Evolutionary conservation across 2,797 vertebrate genomes (phyloP).

Genomic region (Phrynocephalus guinanensis): DNA sequence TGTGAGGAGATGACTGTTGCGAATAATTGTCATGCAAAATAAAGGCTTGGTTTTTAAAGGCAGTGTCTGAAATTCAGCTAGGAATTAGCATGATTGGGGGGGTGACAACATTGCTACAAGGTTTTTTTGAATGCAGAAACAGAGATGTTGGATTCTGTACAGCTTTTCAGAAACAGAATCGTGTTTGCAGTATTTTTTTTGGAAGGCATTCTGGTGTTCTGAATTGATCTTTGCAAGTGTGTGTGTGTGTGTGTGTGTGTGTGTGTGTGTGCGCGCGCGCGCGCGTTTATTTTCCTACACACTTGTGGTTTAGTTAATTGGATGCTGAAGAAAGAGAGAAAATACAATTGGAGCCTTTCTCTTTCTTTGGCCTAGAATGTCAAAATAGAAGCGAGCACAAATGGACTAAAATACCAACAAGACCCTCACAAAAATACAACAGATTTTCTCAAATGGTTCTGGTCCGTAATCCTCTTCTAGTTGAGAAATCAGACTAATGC

Average conservation of each 20-base stretch:
- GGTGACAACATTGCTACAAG: constrained; percentile 23
- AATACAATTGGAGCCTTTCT: background rate
- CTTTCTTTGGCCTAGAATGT: background rate
- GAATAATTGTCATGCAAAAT: constrained; percentile 17
- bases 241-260: background rate
- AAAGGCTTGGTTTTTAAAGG: constrained; percentile 48
- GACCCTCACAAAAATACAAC: background rate
- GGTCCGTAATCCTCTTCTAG: fast-evolving
- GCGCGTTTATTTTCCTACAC: background rate
- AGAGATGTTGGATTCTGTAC: constrained; percentile 38
- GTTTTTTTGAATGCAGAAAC: constrained; percentile 47
- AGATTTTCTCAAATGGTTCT: background rate
- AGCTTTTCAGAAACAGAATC: constrained; percentile 15
- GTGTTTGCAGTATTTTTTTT: background rate
- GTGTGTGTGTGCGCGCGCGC: background rate
- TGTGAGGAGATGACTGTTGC: constrained; percentile 19
- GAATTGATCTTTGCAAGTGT: background rate
- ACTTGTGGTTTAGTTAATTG: constrained; percentile 16
- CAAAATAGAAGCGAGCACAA: constrained; percentile 6
- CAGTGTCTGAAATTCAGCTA: constrained; percentile 33
- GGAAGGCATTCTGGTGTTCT: constrained; percentile 13
- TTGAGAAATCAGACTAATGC: background rate
- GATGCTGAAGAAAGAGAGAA: constrained; percentile 20
- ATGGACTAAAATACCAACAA: background rate
- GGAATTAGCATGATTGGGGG: constrained; percentile 55